phyloP scores from a whole-genome alignment of 2,797 vertebrate genomes.

The Siniperca scherzeri region DNA sequence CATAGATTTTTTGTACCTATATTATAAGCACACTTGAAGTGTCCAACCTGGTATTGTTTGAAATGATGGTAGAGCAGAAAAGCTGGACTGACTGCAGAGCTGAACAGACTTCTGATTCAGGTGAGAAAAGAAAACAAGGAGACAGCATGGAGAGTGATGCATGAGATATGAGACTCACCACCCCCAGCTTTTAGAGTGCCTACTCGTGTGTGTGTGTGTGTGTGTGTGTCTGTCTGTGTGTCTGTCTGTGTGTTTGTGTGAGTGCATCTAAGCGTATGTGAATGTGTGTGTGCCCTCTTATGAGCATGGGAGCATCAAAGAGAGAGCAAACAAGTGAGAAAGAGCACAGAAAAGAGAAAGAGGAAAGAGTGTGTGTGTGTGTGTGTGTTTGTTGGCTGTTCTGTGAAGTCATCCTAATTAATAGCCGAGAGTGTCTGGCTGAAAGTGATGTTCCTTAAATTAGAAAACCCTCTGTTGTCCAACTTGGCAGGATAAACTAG shows the following conservation, averaged over 20 bases:
- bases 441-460: slow-evolving; percentile 66
- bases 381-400: slow-evolving; percentile 41
- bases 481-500: slow-evolving; percentile 62
- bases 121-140: slow-evolving; percentile 36
- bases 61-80: slow-evolving; percentile 19
- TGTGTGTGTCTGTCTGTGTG: too few species aligned
- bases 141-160: slow-evolving; percentile 45
- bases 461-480: slow-evolving; percentile 65
- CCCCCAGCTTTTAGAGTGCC: slow-evolving; percentile 36
- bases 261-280: not conserved
- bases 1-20: not conserved
- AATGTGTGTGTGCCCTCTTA: slow-evolving; percentile 9
- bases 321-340: slow-evolving; percentile 36
- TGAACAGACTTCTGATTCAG: slow-evolving; percentile 39
- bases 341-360: slow-evolving; percentile 11
- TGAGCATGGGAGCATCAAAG: slow-evolving; percentile 22
- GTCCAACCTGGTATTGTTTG: slow-evolving; percentile 34
- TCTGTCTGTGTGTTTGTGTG: not conserved
- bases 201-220: slow-evolving; percentile 1
- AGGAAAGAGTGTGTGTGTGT: slow-evolving; percentile 1
- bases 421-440: slow-evolving; percentile 67
- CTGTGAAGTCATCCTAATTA: slow-evolving; percentile 70
- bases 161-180: slow-evolving; percentile 45
- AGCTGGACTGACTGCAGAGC: slow-evolving; percentile 40
- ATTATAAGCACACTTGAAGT: slow-evolving; percentile 12